Evolutionary conservation across 2,113 vertebrate genomes (phyloP).

Genomic region (Perca fluviatilis): DNA sequence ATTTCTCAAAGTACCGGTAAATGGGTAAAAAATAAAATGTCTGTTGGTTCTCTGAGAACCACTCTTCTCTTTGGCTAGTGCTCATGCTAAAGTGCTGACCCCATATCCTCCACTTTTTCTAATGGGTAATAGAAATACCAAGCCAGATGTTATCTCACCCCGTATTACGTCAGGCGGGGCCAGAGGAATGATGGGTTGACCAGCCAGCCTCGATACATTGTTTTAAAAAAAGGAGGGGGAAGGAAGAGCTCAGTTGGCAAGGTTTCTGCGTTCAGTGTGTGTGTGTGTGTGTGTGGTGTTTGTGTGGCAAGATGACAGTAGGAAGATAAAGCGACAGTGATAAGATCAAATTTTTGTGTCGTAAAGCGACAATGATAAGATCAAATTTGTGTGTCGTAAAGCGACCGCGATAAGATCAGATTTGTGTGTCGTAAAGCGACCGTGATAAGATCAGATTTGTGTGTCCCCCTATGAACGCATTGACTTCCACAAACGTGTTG

Average conservation of each 20-base stretch:
- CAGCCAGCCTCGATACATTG: constrained; percentile 30
- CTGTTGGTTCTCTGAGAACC: constrained; percentile 20
- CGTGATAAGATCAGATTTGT: not conserved
- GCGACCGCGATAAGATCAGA: too few relatives aligned
- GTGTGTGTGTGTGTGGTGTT: not conserved
- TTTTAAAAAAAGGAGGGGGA: constrained; percentile 25
- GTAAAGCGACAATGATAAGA: too few relatives aligned
- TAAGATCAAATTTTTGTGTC: too few relatives aligned
- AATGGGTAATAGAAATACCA: constrained; percentile 48
- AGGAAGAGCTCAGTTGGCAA: constrained; percentile 43
- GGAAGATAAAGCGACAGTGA: not conserved
- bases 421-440: too few relatives aligned
- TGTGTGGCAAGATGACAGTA: not conserved
- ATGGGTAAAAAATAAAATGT: not conserved
- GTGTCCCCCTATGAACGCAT: not conserved
- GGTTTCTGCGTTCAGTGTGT: constrained; percentile 2
- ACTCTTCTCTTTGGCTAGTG: constrained; percentile 20
- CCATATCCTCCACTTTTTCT: constrained; percentile 34
- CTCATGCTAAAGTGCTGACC: constrained; percentile 43
- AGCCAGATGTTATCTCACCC: constrained; percentile 67
- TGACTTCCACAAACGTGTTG: not conserved
- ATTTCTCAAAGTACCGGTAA: constrained; percentile 13
- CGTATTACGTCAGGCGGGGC: constrained; percentile 54
- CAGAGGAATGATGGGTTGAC: constrained; percentile 51
- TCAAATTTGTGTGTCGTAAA: too few relatives aligned